Conservation (phyloP, 1,140 invertebrate genomes). For the Phocides pigmalion region DNA sequence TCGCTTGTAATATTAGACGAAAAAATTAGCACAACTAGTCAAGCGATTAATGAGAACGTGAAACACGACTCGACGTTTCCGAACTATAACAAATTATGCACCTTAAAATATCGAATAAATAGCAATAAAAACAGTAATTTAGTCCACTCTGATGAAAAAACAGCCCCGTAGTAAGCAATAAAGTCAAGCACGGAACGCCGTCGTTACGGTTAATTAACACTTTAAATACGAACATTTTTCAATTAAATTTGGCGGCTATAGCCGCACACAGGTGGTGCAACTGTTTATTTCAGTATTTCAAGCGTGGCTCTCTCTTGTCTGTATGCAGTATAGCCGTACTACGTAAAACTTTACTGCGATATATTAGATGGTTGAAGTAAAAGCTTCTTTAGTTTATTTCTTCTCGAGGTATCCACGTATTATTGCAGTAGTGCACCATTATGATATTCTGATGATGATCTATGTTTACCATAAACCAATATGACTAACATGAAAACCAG, state of each 20-base stretch:
- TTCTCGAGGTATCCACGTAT: too few relatives aligned
- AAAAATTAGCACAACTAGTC: slow-evolving; percentile 79
- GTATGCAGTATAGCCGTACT: background rate
- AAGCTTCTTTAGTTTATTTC: too few relatives aligned
- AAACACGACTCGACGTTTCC: slow-evolving; percentile 66
- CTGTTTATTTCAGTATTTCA: slow-evolving; percentile 36
- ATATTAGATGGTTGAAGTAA: too few relatives aligned
- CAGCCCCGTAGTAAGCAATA: slow-evolving; percentile 58
- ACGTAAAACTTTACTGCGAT: background rate
- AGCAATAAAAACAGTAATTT: slow-evolving; percentile 67
- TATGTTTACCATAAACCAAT: too few relatives aligned
- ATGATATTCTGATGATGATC: too few relatives aligned
- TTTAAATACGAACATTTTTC: slow-evolving; percentile 74
- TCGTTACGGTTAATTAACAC: slow-evolving; percentile 75
- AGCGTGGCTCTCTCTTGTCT: background rate
- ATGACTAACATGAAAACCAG: too few relatives aligned
- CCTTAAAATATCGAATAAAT: slow-evolving; percentile 71
- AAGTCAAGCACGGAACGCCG: slow-evolving; percentile 57
- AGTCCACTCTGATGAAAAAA: slow-evolving; percentile 66
- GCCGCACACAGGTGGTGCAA: slow-evolving; percentile 44
- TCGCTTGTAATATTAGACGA: slow-evolving; percentile 62
- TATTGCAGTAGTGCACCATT: too few relatives aligned
- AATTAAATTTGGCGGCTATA: slow-evolving; percentile 66
- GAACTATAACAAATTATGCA: slow-evolving; percentile 70
- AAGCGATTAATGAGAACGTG: slow-evolving; percentile 77